Percentiles rank a stretch among this genome's conserved stretches.
Conservation (phyloP, 2,113 vertebrate species). For the Sialia sialis region DNA sequence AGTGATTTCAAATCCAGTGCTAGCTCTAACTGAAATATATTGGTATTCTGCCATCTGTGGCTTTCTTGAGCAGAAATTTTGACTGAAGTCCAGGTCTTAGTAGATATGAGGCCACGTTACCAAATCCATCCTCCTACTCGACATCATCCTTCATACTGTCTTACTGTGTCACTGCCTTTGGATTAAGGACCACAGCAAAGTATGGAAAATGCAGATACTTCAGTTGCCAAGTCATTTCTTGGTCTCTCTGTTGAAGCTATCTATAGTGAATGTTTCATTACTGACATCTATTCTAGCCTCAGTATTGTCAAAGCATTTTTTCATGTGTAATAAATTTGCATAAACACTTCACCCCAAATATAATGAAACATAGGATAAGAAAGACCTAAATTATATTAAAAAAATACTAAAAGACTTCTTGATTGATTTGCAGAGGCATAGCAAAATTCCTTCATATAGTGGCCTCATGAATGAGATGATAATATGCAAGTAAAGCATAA, state of each 20-base stretch:
- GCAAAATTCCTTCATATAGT: slow-evolving; percentile 78
- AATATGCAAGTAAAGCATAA: slow-evolving; percentile 78
- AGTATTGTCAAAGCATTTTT: slow-evolving; percentile 48
- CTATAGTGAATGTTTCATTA: slow-evolving; percentile 33
- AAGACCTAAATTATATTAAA: slow-evolving; percentile 53
- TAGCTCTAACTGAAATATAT: slow-evolving; percentile 42
- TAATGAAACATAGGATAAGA: slow-evolving; percentile 61
- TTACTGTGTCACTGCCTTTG: slow-evolving; percentile 45
- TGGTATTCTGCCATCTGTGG: slow-evolving; percentile 60
- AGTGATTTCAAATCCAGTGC: slow-evolving; percentile 34
- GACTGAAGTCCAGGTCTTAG: slow-evolving; percentile 58
- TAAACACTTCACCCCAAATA: slow-evolving; percentile 35
- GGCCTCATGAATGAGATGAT: slow-evolving; percentile 79
- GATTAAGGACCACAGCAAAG: slow-evolving; percentile 32
- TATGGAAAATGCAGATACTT: slow-evolving; percentile 40
- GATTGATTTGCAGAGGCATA: slow-evolving; percentile 66
- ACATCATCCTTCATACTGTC: slow-evolving; percentile 48
- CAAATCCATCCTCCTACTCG: slow-evolving; percentile 46
- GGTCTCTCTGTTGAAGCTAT: slow-evolving; percentile 13
- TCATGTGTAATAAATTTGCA: slow-evolving; percentile 39
- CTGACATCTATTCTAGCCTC: slow-evolving; percentile 41
- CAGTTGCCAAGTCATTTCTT: slow-evolving; percentile 58
- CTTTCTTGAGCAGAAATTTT: slow-evolving; percentile 52
- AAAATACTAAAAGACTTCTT: slow-evolving; percentile 61
- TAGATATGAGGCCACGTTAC: slow-evolving; percentile 38